Percentiles rank a stretch among this genome's conserved stretches.
Conservation (phyloP, 2,797 vertebrate genomes). For the Poecile montanus region DNA sequence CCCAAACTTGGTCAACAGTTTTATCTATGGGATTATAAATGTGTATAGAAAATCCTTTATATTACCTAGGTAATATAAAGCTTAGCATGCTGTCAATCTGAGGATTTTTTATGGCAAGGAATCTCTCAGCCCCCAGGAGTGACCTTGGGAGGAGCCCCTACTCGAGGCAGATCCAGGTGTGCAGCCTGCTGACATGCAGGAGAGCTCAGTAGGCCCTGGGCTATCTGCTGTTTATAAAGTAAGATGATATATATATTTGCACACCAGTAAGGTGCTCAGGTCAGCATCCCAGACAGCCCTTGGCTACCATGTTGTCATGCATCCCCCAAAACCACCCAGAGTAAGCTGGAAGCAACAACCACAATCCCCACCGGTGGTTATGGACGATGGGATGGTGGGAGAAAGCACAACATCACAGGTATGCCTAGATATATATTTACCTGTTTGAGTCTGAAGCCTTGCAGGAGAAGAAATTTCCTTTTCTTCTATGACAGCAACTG, state of each 20-base stretch:
- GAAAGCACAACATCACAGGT: accelerated
- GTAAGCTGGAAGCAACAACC: neutral
- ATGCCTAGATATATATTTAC: neutral
- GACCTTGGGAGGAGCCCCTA: neutral
- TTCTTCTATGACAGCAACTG: neutral
- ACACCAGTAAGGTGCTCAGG: neutral
- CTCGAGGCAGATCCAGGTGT: accelerated
- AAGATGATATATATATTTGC: too few relatives aligned
- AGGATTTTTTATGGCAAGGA: neutral
- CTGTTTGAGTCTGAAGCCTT: neutral
- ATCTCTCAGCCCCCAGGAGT: too few relatives aligned
- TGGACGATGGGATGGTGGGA: neutral
- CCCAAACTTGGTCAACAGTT: neutral
- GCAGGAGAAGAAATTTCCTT: neutral
- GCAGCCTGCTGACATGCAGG: neutral
- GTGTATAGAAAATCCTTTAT: neutral
- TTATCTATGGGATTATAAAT: neutral
- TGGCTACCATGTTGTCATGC: neutral
- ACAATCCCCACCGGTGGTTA: too few relatives aligned
- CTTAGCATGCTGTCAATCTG: neutral
- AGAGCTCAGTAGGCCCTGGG: neutral
- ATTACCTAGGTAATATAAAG: neutral
- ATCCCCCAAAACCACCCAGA: neutral
- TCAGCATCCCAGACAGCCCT: neutral
- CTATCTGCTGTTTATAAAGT: neutral